Evolutionary conservation across 92 coral and sea anemone genomes (phyloP).

Genomic region (Ricordea florida): DNA sequence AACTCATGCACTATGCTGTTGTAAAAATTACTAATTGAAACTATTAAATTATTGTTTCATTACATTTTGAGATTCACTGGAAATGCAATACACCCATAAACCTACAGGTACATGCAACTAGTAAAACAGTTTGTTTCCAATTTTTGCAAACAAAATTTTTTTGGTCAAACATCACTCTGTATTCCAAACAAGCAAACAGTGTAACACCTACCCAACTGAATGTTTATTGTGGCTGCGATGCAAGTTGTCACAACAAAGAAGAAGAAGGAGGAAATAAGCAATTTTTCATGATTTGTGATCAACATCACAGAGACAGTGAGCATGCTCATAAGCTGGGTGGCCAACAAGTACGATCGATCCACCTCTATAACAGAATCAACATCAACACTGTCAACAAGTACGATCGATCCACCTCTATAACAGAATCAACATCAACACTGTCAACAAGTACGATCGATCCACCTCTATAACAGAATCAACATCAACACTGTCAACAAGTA

Average conservation of each 20-base stretch:
- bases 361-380: slow-evolving; percentile 37
- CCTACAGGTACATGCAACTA: too few relatives aligned
- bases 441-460: too few relatives aligned
- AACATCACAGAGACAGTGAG: slow-evolving; percentile 66
- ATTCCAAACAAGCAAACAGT: background rate
- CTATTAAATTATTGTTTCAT: too few relatives aligned
- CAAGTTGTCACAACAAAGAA: slow-evolving; percentile 65
- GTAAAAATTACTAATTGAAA: too few relatives aligned
- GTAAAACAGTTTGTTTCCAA: too few relatives aligned
- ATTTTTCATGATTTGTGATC: slow-evolving; percentile 65
- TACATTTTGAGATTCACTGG: too few relatives aligned
- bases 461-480: too few relatives aligned
- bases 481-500: too few relatives aligned
- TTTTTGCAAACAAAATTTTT: too few relatives aligned
- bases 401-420: background rate
- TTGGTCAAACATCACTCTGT: background rate
- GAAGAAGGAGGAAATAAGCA: slow-evolving; percentile 53
- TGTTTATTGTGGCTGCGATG: slow-evolving; percentile 70
- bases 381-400: background rate
- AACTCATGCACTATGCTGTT: too few relatives aligned
- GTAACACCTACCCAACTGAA: slow-evolving; percentile 62
- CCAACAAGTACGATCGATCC: slow-evolving; percentile 67
- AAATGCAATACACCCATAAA: too few relatives aligned
- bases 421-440: too few relatives aligned
- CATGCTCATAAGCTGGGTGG: slow-evolving; percentile 83